Evolutionary conservation across 1,140 invertebrate genomes (phyloP).

Genomic region (Halyomorpha halys): DNA sequence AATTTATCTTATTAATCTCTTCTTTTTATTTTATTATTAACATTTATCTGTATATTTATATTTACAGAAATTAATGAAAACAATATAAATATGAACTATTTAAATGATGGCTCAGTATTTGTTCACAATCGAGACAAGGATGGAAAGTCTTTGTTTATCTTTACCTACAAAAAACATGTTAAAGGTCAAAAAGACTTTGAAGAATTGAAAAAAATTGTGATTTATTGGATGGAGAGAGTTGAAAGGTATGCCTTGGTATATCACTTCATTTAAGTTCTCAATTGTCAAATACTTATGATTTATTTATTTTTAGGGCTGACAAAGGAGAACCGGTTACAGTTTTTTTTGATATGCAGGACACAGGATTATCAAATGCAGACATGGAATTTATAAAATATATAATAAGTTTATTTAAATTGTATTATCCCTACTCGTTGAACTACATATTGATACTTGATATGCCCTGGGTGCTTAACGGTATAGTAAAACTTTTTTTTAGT

Average conservation of each 20-base stretch:
- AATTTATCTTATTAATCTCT: too few relatives aligned
- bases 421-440: slow-evolving; percentile 83
- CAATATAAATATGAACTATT: slow-evolving; percentile 55
- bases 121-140: slow-evolving; percentile 67
- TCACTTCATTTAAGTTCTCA: too few relatives aligned
- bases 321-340: slow-evolving; percentile 69
- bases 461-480: slow-evolving; percentile 87
- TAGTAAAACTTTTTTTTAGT: slow-evolving; percentile 30
- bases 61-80: slow-evolving; percentile 53
- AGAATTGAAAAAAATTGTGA: slow-evolving; percentile 66
- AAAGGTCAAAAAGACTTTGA: slow-evolving; percentile 64
- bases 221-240: slow-evolving; percentile 79
- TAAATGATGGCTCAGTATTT: slow-evolving; percentile 66
- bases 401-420: slow-evolving; percentile 75
- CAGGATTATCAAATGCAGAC: slow-evolving; percentile 78
- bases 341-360: slow-evolving; percentile 81
- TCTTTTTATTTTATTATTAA: too few relatives aligned
- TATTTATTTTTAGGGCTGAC: slow-evolving; percentile 44
- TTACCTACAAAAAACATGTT: slow-evolving; percentile 61
- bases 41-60: slow-evolving; percentile 13
- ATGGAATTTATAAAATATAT: slow-evolving; percentile 77
- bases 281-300: too few relatives aligned
- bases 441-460: slow-evolving; percentile 89
- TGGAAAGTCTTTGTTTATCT: slow-evolving; percentile 62
- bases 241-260: slow-evolving; percentile 46